Evolutionary conservation across 23 tunicate genomes (phyloP).

Genomic region (Styela plicata): DNA sequence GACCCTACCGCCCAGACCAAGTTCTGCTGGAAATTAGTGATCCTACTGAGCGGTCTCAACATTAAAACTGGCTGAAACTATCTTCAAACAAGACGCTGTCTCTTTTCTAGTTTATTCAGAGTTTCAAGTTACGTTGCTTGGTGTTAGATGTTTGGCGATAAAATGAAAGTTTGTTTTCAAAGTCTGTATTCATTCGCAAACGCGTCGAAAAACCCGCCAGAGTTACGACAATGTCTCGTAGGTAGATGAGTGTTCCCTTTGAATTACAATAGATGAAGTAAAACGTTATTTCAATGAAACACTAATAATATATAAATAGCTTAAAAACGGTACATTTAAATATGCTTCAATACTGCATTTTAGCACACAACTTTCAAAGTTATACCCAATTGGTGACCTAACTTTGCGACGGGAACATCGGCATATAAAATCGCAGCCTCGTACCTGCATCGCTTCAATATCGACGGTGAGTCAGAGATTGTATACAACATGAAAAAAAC

Average conservation of each 20-base stretch:
- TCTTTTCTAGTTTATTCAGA: background rate
- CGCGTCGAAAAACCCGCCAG: constrained; percentile 27
- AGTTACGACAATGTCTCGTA: constrained; percentile 26
- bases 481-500: too few relatives aligned
- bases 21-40: background rate
- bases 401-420: background rate
- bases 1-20: background rate
- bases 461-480: background rate
- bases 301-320: too few relatives aligned
- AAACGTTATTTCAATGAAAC: too few relatives aligned
- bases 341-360: too few relatives aligned
- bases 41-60: background rate
- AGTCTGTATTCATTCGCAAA: background rate
- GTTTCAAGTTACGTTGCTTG: background rate
- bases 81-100: background rate
- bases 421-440: background rate
- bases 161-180: constrained; percentile 17
- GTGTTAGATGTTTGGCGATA: background rate
- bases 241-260: background rate
- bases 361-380: too few relatives aligned
- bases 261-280: too few relatives aligned
- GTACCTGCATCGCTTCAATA: background rate
- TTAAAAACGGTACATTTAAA: too few relatives aligned
- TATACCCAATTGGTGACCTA: too few relatives aligned
- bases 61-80: background rate